phyloP scores from a whole-genome alignment of 2,888 invertebrate genomes.

The Byasa hedistus region DNA sequence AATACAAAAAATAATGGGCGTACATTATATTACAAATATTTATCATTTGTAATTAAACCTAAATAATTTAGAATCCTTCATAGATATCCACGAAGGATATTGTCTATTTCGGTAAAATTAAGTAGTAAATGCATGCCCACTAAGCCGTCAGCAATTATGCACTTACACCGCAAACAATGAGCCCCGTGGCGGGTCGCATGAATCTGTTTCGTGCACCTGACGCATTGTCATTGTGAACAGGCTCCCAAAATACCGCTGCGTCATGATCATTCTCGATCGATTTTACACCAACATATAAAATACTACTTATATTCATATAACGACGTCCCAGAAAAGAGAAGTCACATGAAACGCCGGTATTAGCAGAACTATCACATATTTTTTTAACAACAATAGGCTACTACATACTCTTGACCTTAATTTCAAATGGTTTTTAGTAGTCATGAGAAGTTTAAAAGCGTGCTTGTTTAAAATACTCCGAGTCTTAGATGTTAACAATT shows the following conservation, averaged over 20 bases:
- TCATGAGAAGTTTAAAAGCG: neutral
- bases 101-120: too few species aligned
- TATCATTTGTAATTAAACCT: neutral
- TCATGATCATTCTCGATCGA: neutral
- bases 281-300: neutral
- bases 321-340: too few species aligned
- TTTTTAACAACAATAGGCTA: too few species aligned
- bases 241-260: neutral
- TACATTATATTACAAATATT: too few species aligned
- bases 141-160: slow-evolving; percentile 54
- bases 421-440: neutral
- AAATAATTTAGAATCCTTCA: neutral
- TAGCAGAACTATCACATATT: too few species aligned
- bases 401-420: too few species aligned
- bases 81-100: neutral
- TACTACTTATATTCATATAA: too few species aligned
- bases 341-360: too few species aligned
- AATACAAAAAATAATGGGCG: too few species aligned
- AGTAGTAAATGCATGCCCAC: slow-evolving; percentile 17
- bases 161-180: slow-evolving; percentile 58
- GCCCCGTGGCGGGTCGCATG: slow-evolving; percentile 52
- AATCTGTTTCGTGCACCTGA: slow-evolving; percentile 61
- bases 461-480: too few species aligned
- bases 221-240: slow-evolving; percentile 60
- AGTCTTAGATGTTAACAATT: too few species aligned